Conservation (phyloP, 1,140 invertebrate species). For the Centruroides sculpturatus region DNA sequence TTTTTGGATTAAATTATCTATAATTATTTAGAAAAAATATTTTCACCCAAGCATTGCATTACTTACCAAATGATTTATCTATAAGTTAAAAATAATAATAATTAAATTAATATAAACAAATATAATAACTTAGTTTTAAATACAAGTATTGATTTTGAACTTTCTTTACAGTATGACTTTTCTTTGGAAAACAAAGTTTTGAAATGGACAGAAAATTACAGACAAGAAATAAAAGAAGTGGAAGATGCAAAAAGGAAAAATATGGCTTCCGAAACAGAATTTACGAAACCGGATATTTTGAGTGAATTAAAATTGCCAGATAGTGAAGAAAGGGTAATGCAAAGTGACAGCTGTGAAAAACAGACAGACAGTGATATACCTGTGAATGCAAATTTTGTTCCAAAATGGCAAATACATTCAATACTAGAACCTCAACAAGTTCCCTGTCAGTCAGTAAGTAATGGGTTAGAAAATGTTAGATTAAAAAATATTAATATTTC, state of each 20-base stretch:
- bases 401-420: neutral
- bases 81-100: no score
- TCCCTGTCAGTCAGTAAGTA: neutral
- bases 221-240: conserved; percentile 38
- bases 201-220: conserved; percentile 40
- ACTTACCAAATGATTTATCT: no score
- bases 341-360: neutral
- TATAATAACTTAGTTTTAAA: no score
- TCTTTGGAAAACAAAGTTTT: conserved; percentile 5
- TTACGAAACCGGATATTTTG: neutral
- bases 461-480: neutral
- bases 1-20: no score
- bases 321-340: neutral
- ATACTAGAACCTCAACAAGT: neutral
- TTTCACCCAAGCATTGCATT: no score
- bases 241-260: conserved; percentile 1
- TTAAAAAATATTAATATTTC: conserved; percentile 11
- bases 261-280: conserved; percentile 22
- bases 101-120: no score
- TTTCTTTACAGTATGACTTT: conserved; percentile 9
- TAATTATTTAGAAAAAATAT: no score
- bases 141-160: no score
- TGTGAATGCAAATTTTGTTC: neutral
- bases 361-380: neutral
- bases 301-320: neutral